A percentile compares a stretch with the other conserved stretches of the same genome.
Evolutionary conservation across 2,113 vertebrate genomes (phyloP).

Genomic region (Rostratula benghalensis): DNA sequence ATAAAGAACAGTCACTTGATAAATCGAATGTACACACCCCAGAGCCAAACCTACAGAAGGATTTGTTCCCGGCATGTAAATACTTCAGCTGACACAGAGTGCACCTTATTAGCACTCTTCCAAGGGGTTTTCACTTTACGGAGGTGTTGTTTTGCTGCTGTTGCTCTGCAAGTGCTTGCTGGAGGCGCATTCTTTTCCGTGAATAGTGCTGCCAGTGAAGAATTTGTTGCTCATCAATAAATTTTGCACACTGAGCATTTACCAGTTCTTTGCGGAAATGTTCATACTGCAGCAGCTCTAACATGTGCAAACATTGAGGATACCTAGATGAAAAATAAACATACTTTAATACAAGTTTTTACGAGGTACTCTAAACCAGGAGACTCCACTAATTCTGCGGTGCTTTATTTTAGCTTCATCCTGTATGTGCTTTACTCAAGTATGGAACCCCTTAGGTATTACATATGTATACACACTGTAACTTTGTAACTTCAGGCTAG

Average conservation of each 20-base stretch:
- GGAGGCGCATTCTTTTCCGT: slow-evolving; percentile 90
- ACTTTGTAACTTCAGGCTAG: not conserved
- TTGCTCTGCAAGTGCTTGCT: slow-evolving; percentile 95
- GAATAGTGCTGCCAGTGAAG: slow-evolving; percentile 99
- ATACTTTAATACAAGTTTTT: not conserved
- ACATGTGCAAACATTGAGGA: slow-evolving; percentile 95
- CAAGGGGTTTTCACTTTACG: slow-evolving; percentile 77
- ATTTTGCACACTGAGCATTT: slow-evolving; percentile 97
- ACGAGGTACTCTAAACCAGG: not conserved
- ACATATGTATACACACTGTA: not conserved
- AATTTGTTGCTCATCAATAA: slow-evolving; percentile 98
- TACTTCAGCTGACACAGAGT: not conserved
- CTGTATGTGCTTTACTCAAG: not conserved
- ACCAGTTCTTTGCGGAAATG: slow-evolving; percentile 98
- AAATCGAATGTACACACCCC: not conserved
- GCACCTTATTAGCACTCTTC: not conserved
- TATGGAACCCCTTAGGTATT: not conserved
- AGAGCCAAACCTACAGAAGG: not conserved
- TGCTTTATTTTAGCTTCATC: not conserved
- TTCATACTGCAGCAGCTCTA: slow-evolving; percentile 96
- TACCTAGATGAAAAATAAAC: slow-evolving; percentile 79
- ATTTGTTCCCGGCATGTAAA: not conserved
- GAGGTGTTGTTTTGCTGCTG: slow-evolving; percentile 86
- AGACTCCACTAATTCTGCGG: not conserved
- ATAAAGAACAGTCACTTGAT: not conserved